Evolutionary conservation across 2,113 vertebrate species (phyloP).

Genomic region (Rhynchomys soricoides): DNA sequence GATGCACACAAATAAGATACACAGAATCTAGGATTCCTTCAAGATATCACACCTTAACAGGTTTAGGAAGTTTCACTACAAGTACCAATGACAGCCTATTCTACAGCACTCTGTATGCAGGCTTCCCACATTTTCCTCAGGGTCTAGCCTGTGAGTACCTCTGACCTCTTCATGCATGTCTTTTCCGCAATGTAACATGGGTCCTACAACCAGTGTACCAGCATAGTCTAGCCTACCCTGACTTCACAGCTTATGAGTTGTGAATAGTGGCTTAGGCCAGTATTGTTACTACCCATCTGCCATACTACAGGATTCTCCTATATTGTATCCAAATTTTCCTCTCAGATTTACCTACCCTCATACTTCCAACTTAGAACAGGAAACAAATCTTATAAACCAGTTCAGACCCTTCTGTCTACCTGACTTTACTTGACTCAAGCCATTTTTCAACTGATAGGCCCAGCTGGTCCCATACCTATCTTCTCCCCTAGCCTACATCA

Average conservation of each 20-base stretch:
- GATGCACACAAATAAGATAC: neutral
- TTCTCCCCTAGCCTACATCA: neutral
- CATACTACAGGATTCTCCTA: neutral
- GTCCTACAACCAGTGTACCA: neutral
- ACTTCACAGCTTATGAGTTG: neutral
- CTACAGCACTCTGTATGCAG: neutral
- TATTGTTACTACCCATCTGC: neutral
- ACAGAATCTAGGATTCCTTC: neutral
- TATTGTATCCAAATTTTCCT: neutral
- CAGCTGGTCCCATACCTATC: neutral
- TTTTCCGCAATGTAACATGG: neutral
- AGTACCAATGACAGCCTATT: neutral
- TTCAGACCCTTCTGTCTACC: neutral
- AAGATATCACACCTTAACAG: neutral
- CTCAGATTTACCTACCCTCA: neutral
- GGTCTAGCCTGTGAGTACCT: neutral
- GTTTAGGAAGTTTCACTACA: neutral
- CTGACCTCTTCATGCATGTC: neutral
- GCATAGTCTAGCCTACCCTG: neutral
- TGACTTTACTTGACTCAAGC: neutral
- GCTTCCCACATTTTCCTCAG: neutral
- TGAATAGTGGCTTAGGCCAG: neutral
- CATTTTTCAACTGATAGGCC: neutral
- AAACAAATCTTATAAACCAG: neutral
- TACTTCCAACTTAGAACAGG: neutral